Evolutionary conservation across 2,888 invertebrate genomes (phyloP).

Genomic region (Linyphia triangularis): DNA sequence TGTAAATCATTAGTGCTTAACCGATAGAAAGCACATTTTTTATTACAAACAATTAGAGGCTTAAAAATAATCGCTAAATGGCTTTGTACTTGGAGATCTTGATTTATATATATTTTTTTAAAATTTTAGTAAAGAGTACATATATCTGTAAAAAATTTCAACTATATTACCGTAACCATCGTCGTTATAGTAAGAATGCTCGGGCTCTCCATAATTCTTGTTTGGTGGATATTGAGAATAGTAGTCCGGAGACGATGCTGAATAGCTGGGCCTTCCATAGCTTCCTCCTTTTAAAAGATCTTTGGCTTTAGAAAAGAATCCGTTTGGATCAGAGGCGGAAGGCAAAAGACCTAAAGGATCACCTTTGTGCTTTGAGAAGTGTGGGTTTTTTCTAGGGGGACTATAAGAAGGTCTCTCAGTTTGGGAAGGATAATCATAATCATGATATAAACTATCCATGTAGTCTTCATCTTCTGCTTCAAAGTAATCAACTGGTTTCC

Average conservation of each 20-base stretch:
- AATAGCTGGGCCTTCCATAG: conserved; percentile 40
- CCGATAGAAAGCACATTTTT: too few species aligned
- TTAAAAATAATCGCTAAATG: too few species aligned
- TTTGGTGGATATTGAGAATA: conserved; percentile 38
- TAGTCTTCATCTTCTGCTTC: conserved; percentile 52
- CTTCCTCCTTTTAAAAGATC: conserved; percentile 57
- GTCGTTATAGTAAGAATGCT: conserved; percentile 44
- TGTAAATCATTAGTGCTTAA: too few species aligned
- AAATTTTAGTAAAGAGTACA: too few species aligned
- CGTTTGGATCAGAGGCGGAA: conserved; percentile 52
- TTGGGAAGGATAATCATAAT: conserved; percentile 50
- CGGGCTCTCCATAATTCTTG: conserved; percentile 41
- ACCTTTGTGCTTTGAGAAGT: conserved; percentile 3
- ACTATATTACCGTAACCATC: conserved; percentile 53
- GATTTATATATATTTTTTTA: too few species aligned
- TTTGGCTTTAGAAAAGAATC: conserved; percentile 61
- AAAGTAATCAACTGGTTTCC: conserved; percentile 56
- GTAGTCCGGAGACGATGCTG: conserved; percentile 14
- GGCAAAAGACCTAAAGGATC: conserved; percentile 55
- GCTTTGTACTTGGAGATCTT: too few species aligned
- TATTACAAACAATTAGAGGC: too few species aligned
- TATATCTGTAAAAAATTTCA: too few species aligned
- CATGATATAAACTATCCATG: conserved; percentile 47
- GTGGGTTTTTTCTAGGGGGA: conserved; percentile 17
- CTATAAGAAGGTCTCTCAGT: conserved; percentile 17